phyloP scores from a whole-genome alignment of 2,113 vertebrate species.

The Thryonomys swinderianus region DNA sequence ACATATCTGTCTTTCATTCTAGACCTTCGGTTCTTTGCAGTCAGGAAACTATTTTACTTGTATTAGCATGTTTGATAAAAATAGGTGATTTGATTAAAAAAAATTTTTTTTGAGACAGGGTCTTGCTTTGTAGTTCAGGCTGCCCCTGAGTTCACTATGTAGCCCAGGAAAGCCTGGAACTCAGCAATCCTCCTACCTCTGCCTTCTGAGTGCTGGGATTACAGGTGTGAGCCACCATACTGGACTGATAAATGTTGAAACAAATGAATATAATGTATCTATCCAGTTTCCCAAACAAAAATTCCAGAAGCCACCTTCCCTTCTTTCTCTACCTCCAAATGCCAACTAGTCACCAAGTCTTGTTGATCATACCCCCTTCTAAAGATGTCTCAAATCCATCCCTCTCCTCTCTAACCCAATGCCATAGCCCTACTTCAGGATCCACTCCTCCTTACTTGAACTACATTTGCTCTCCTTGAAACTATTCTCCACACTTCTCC shows the following conservation, averaged over 20 bases:
- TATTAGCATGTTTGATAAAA: constrained; percentile 40
- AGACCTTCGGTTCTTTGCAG: background rate
- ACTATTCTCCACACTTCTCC: constrained; percentile 52
- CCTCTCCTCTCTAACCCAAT: background rate
- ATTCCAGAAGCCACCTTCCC: constrained; percentile 39
- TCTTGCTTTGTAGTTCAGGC: too few relatives aligned
- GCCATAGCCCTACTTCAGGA: background rate
- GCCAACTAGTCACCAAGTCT: background rate
- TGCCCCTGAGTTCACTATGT: too few relatives aligned
- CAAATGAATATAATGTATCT: constrained; percentile 8
- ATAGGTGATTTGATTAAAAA: background rate
- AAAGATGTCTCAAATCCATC: background rate
- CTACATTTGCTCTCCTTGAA: constrained; percentile 58
- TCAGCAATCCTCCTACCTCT: too few relatives aligned
- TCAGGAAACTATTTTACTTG: background rate
- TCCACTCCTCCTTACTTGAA: constrained; percentile 5
- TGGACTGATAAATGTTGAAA: constrained; percentile 26
- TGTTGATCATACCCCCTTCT: background rate
- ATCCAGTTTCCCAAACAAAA: constrained; percentile 32
- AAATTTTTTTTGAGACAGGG: too few relatives aligned
- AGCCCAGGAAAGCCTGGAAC: too few relatives aligned
- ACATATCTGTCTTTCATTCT: background rate
- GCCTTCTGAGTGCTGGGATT: too few relatives aligned
- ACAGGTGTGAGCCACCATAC: too few relatives aligned
- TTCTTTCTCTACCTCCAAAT: constrained; percentile 12